Evolutionary conservation across 1,140 invertebrate species (phyloP), one percentile per base, ranked within the genome.

Genomic region (Drosophila navojoa): DNA sequence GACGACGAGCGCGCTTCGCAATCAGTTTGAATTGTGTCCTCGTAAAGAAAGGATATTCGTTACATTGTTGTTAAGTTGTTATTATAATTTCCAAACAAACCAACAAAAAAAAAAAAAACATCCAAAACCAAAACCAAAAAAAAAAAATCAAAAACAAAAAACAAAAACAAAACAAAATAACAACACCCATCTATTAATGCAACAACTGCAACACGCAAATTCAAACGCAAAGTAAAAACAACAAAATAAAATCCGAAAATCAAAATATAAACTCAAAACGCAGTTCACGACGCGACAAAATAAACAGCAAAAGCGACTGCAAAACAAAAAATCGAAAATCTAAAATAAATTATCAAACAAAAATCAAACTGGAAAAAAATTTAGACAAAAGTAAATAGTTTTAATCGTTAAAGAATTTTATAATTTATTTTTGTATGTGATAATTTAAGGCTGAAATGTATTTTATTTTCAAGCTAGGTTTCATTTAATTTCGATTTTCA

Each of bases 11-110:
- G 64, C 57, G 64, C 74, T 87, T 91, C 90, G 87, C 90, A 76
- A 91, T 92, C 91, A 92, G 91, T 92, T 92, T 90, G 78, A 91
- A 92, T 92, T 92, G 89, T 92, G 91, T 92, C 91, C 91, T 92
- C 91, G 84, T 90, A 85, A 89, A 90, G 91, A 91, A 92, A 92
- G 91, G 91, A 92, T 92, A 92, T 92, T 92, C 91, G 91, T 92
- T 92, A 91, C 89, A 91, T 91, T 91, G 91, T 92, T 91, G 82
- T 91, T 91, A 91, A 91, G 90, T 91, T 91, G 90, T 91, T 91
- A 91, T 91, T 90, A 91, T 91, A 89, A 91, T 91, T 84, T 91
- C 85, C 85, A 91, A 90, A 90, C 77, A 71, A 87, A 91, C 54
- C 68, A 76, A 80, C 71, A 58, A 74, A 80, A 69, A 60, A 76